Conservation (phyloP, 2,797 vertebrate species). For the Coreius guichenoti region DNA sequence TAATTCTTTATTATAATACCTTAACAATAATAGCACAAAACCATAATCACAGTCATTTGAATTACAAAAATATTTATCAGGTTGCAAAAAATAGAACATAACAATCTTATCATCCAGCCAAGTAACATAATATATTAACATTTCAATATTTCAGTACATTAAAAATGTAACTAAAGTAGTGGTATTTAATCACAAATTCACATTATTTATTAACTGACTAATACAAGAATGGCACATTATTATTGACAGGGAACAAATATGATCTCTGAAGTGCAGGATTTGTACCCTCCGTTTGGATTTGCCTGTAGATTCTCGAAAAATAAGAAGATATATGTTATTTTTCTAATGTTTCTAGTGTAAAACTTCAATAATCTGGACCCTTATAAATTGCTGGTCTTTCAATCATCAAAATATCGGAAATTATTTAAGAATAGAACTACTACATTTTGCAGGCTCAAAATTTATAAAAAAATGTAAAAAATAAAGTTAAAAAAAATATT, state of each 20-base stretch:
- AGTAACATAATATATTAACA: constrained; percentile 5
- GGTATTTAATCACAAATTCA: not conserved
- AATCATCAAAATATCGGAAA: not conserved
- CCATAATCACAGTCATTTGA: not conserved
- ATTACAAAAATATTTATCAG: not conserved
- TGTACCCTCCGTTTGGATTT: not conserved
- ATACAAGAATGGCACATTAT: not conserved
- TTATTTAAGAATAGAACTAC: not conserved
- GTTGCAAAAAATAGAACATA: not conserved
- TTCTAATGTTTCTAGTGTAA: not conserved
- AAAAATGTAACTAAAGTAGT: not conserved
- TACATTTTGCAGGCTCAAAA: not conserved
- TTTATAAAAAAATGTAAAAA: too few relatives aligned
- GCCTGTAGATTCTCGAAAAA: not conserved
- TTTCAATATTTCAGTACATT: not conserved
- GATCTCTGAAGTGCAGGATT: not conserved
- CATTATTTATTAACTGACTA: not conserved
- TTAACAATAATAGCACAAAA: not conserved
- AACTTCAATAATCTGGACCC: not conserved
- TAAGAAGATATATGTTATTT: not conserved
- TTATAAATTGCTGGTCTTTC: not conserved
- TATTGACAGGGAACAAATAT: not conserved
- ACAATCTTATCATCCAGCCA: not conserved
- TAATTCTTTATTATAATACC: not conserved
- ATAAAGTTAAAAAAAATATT: too few relatives aligned